phyloP scores from a whole-genome alignment of 2,797 vertebrate species.

The Mormyrus hasselquistii region DNA sequence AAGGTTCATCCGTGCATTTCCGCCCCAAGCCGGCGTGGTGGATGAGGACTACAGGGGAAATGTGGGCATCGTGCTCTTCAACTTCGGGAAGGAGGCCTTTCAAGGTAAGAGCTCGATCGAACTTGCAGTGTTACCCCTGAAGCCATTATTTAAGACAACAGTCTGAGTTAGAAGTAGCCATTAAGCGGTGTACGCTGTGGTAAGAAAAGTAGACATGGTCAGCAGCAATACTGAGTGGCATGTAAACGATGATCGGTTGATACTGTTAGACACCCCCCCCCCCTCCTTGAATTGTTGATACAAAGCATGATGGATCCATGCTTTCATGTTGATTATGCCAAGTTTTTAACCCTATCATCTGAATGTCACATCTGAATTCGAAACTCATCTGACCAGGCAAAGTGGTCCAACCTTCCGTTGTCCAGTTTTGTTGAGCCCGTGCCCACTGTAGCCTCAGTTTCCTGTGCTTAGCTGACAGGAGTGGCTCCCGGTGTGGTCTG shows the following conservation, averaged over 20 bases:
- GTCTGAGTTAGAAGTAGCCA: neutral
- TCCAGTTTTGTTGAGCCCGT: too few relatives aligned
- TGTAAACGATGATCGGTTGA: neutral
- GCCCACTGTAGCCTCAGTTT: too few relatives aligned
- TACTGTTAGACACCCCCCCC: neutral
- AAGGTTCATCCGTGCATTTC: neutral
- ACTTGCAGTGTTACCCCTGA: neutral
- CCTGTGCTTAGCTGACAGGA: too few relatives aligned
- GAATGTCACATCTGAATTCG: neutral
- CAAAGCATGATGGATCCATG: neutral
- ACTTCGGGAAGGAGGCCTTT: slow-evolving; percentile 84
- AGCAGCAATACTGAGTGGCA: neutral
- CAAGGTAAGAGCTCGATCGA: slow-evolving; percentile 60
- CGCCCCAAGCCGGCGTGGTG: slow-evolving; percentile 83
- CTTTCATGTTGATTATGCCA: neutral
- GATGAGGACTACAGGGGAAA: slow-evolving; percentile 98
- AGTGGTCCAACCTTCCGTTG: neutral
- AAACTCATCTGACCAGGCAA: neutral
- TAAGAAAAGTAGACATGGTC: neutral
- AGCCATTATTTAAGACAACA: neutral
- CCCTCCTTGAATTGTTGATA: neutral
- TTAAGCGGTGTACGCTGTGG: neutral
- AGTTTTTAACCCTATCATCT: neutral
- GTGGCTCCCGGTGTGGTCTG: too few relatives aligned
- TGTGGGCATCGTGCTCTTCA: slow-evolving; percentile 89